Evolutionary conservation across 1,140 invertebrate genomes (phyloP).

Genomic region (Acyrthosiphon pisum): DNA sequence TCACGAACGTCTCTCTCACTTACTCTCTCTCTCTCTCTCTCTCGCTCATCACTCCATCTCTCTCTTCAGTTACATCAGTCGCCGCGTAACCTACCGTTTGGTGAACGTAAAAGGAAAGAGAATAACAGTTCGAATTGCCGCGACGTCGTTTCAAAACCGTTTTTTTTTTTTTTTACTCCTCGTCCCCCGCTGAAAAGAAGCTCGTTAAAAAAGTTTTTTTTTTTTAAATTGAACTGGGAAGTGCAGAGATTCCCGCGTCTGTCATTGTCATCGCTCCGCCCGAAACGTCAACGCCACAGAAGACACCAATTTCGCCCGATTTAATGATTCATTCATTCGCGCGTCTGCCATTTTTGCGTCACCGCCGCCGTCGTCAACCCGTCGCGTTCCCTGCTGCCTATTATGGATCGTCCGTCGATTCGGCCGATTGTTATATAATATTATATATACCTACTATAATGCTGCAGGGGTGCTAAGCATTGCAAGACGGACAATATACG

Average conservation of each 20-base stretch:
- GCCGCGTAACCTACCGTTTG: conserved; percentile 19
- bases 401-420: not conserved
- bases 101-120: not conserved
- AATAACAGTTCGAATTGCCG: conserved; percentile 4
- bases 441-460: not conserved
- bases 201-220: conserved; percentile 51
- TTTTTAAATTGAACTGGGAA: conserved; percentile 51
- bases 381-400: not conserved
- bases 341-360: not conserved
- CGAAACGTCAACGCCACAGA: conserved; percentile 57
- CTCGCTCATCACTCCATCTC: not conserved
- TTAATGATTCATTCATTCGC: conserved; percentile 57
- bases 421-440: not conserved
- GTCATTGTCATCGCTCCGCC: conserved; percentile 53
- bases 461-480: not conserved
- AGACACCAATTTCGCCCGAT: conserved; percentile 51
- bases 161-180: conserved; percentile 30
- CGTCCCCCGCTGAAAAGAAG: conserved; percentile 40
- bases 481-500: not conserved
- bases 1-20: not conserved
- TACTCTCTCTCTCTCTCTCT: not conserved
- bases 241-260: conserved; percentile 42
- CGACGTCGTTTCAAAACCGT: conserved; percentile 34
- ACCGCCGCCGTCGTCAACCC: not conserved
- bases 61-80: not conserved